phyloP scores from a whole-genome alignment of 2,888 invertebrate species.

The Pegoplata infirma region DNA sequence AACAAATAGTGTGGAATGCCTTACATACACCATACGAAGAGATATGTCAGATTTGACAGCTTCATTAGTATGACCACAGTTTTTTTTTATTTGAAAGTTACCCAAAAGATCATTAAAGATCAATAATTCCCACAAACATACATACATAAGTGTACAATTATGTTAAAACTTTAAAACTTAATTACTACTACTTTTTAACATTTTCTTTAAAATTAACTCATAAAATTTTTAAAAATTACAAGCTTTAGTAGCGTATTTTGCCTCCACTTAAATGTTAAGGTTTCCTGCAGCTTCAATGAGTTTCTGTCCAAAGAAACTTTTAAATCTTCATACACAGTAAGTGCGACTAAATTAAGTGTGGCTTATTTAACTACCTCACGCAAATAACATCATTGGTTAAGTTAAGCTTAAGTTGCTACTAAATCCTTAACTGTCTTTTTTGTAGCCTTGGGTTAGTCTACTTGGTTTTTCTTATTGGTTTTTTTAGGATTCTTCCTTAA shows the following conservation, averaged over 20 bases:
- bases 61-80: conserved; percentile 47
- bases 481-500: conserved; percentile 39
- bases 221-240: neutral
- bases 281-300: neutral
- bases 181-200: neutral
- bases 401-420: no score
- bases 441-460: conserved; percentile 11
- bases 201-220: neutral
- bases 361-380: conserved; percentile 55
- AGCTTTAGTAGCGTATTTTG: neutral
- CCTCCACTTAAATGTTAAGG: neutral
- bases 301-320: neutral
- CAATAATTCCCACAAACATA: neutral
- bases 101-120: neutral
- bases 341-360: conserved; percentile 68
- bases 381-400: no score
- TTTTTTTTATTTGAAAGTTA: neutral
- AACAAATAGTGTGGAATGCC: no score
- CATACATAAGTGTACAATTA: no score
- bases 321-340: conserved; percentile 58
- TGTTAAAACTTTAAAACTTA: neutral
- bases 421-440: no score
- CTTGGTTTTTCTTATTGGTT: conserved; percentile 44
- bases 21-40: conserved; percentile 27
- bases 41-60: conserved; percentile 60